Percentiles rank a stretch among this genome's conserved stretches.
Evolutionary conservation across 2,888 invertebrate species (phyloP).

Genomic region (Linnaemya vulpina): DNA sequence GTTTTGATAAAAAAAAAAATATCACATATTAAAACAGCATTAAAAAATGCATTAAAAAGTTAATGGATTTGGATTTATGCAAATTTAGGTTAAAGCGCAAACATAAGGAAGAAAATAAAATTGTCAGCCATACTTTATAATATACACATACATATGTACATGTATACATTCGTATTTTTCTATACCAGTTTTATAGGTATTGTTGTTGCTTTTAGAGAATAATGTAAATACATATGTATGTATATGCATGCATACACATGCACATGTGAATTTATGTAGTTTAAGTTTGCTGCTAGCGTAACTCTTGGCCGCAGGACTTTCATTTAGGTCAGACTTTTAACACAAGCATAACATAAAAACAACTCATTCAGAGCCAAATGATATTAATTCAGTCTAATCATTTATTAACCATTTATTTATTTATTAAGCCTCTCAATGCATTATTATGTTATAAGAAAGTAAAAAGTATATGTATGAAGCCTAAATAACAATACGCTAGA

Average conservation of each 20-base stretch:
- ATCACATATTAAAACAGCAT: not conserved
- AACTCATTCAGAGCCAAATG: not conserved
- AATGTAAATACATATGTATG: no score
- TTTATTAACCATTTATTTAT: slow-evolving; percentile 43
- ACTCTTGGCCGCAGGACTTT: slow-evolving; percentile 23
- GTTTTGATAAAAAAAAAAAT: no score
- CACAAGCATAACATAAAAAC: slow-evolving; percentile 8
- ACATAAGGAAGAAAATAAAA: slow-evolving; percentile 13
- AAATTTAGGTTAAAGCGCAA: slow-evolving; percentile 63
- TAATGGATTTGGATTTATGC: slow-evolving; percentile 21
- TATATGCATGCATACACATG: not conserved
- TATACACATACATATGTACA: not conserved
- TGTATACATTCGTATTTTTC: not conserved
- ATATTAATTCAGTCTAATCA: slow-evolving; percentile 21
- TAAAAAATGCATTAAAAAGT: slow-evolving; percentile 20
- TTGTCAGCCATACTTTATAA: slow-evolving; percentile 25
- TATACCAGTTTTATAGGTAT: not conserved
- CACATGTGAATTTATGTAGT: not conserved
- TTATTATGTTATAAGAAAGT: slow-evolving; percentile 13
- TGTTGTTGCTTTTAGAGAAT: not conserved
- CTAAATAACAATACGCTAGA: not conserved
- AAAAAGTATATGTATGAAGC: not conserved
- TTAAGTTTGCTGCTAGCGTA: not conserved
- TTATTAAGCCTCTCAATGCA: slow-evolving; percentile 2
- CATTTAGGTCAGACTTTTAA: slow-evolving; percentile 53